Conservation (phyloP, 2,113 vertebrate species). For the Sciurus niger region DNA sequence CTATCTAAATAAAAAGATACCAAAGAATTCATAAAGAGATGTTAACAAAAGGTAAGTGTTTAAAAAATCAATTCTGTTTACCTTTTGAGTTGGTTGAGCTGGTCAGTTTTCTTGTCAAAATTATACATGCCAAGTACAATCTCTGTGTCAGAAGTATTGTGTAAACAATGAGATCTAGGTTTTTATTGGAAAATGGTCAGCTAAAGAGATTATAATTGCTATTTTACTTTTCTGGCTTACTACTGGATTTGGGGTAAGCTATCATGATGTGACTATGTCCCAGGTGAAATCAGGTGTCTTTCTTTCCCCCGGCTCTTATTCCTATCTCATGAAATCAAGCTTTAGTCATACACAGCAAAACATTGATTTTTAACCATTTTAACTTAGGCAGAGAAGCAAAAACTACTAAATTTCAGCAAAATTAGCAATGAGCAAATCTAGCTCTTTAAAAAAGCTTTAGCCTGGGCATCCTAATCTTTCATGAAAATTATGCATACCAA, state of each 20-base stretch:
- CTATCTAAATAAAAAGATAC: background rate
- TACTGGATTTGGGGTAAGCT: slow-evolving; percentile 1
- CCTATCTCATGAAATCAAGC: slow-evolving; percentile 16
- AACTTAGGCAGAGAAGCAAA: slow-evolving; percentile 3
- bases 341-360: background rate
- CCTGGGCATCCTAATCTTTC: background rate
- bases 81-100: background rate
- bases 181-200: background rate
- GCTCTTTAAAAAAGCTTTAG: background rate
- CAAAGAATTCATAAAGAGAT: background rate
- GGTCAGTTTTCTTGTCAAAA: slow-evolving; percentile 5
- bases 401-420: background rate
- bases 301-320: background rate
- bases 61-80: background rate
- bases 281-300: background rate
- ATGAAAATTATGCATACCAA: background rate
- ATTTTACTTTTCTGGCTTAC: slow-evolving; percentile 59
- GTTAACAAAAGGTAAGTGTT: background rate
- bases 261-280: slow-evolving; percentile 14
- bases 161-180: background rate
- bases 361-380: background rate
- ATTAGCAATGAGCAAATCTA: background rate
- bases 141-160: background rate
- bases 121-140: background rate
- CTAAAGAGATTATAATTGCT: slow-evolving; percentile 54